Percentiles rank a stretch among this genome's conserved stretches.
phyloP scores from a whole-genome alignment of 2,113 vertebrate genomes.

The Capreolus pygargus region DNA sequence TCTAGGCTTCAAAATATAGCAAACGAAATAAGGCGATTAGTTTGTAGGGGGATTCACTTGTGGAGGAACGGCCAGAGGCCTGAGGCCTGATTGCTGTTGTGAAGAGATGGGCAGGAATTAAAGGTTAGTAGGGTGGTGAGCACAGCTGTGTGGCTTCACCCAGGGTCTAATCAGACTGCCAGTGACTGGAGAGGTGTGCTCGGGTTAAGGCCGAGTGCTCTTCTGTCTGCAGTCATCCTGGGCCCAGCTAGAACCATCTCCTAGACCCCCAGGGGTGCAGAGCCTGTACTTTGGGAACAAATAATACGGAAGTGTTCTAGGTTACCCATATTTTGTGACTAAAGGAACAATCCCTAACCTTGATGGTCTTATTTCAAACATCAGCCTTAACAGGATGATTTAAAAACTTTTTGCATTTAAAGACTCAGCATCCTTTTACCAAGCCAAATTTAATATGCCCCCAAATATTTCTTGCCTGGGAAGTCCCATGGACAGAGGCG shows the following conservation, averaged over 20 bases:
- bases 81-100: background rate
- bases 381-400: background rate
- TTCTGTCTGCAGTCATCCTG: background rate
- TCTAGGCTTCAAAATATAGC: background rate
- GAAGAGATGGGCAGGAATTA: background rate
- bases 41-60: background rate
- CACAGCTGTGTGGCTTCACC: background rate
- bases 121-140: background rate
- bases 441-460: background rate
- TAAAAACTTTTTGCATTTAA: background rate
- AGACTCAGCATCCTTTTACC: background rate
- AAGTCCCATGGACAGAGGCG: background rate
- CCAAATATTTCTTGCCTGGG: background rate
- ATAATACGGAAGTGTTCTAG: background rate
- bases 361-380: background rate
- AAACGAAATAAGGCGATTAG: background rate
- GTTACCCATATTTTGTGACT: background rate
- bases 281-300: background rate
- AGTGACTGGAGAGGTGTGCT: background rate
- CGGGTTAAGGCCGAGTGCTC: no score
- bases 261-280: background rate
- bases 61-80: background rate
- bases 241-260: background rate
- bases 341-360: background rate
- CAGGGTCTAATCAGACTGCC: background rate